A percentile compares a stretch with the other conserved stretches of the same genome.
Evolutionary conservation across 2,113 vertebrate genomes (phyloP).

Genomic region (Melanerpes aurifrons): DNA sequence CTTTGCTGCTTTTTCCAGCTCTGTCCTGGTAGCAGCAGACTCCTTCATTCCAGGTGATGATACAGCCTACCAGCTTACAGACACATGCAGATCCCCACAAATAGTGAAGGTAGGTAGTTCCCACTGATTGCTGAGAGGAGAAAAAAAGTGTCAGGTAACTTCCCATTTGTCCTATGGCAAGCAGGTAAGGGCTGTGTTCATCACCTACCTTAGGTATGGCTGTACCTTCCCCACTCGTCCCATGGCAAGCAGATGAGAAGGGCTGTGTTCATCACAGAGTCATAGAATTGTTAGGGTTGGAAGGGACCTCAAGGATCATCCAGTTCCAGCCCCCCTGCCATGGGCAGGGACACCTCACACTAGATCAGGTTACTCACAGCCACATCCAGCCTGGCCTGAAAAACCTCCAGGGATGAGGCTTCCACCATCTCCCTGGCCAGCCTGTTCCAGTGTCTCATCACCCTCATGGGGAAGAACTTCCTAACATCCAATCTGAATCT

Average conservation of each 20-base stretch:
- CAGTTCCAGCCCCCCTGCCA: too few species aligned
- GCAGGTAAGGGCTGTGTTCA: conserved; percentile 16
- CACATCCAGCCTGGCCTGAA: too few species aligned
- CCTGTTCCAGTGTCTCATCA: too few species aligned
- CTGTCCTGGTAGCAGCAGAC: background rate
- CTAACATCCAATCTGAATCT: too few species aligned
- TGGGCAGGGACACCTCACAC: too few species aligned
- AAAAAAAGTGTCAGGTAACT: background rate
- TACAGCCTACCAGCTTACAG: conserved; percentile 6
- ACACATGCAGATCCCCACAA: background rate
- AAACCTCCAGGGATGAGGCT: too few species aligned
- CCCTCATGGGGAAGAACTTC: too few species aligned
- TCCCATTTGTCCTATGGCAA: conserved; percentile 11
- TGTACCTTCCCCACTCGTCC: background rate
- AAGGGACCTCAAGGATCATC: too few species aligned
- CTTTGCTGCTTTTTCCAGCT: background rate
- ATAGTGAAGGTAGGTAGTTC: conserved; percentile 35
- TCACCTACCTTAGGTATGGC: conserved; percentile 48
- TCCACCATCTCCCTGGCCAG: too few species aligned
- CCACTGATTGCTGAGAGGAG: conserved; percentile 5
- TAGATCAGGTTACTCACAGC: too few species aligned
- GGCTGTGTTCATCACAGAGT: conserved; percentile 8
- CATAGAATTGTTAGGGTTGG: too few species aligned
- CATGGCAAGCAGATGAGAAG: background rate
- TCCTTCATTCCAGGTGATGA: conserved; percentile 4